Evolutionary conservation across 2,888 invertebrate species (phyloP).

Genomic region (Didymodactylos carnosus): DNA sequence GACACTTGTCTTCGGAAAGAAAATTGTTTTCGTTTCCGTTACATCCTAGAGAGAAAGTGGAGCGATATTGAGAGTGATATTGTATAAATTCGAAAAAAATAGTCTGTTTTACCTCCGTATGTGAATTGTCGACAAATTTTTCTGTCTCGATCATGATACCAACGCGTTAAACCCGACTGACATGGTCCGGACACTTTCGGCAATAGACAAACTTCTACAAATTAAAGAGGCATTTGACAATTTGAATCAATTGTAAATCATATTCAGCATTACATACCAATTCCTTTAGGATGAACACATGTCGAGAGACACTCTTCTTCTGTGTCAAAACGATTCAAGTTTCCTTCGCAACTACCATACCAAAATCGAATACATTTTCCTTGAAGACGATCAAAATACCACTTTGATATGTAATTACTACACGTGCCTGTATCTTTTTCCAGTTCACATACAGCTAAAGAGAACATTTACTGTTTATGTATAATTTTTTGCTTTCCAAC

Average conservation of each 20-base stretch:
- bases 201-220: slow-evolving; percentile 9
- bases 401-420: slow-evolving; percentile 2
- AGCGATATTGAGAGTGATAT: no score
- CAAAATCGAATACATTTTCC: slow-evolving; percentile 12
- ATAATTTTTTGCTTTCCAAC: no score
- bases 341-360: slow-evolving; percentile 49
- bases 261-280: not conserved
- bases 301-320: slow-evolving; percentile 55
- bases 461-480: no score
- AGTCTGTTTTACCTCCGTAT: slow-evolving; percentile 8
- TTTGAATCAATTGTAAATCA: not conserved
- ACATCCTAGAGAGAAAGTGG: no score
- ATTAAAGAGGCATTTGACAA: not conserved
- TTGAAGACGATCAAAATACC: slow-evolving; percentile 1
- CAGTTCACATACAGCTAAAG: slow-evolving; percentile 10
- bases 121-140: slow-evolving; percentile 40
- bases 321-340: slow-evolving; percentile 59
- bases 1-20: slow-evolving; percentile 15
- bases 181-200: slow-evolving; percentile 4
- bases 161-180: slow-evolving; percentile 1
- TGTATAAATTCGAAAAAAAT: no score
- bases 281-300: slow-evolving; percentile 14
- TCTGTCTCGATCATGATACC: slow-evolving; percentile 8
- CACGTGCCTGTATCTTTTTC: slow-evolving; percentile 5
- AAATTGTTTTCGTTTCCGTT: slow-evolving; percentile 17